Conservation (phyloP, 2,113 vertebrate genomes). For the Pantherophis guttatus region DNA sequence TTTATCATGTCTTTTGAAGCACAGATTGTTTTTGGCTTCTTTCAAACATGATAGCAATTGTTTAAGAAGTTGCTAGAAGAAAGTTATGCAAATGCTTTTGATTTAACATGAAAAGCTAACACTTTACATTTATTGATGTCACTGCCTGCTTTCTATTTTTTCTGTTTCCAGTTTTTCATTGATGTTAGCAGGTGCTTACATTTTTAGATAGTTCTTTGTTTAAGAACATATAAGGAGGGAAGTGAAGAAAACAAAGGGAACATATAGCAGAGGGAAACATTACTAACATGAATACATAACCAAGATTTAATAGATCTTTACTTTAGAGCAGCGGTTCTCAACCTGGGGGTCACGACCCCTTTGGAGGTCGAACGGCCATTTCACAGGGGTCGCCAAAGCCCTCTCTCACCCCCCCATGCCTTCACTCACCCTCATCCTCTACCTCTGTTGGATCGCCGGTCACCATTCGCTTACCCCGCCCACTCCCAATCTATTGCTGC, state of each 20-base stretch:
- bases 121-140: constrained; percentile 48
- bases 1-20: background rate
- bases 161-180: constrained; percentile 55
- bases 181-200: constrained; percentile 49
- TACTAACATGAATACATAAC: constrained; percentile 37
- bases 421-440: no score
- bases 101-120: constrained; percentile 40
- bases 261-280: constrained; percentile 36
- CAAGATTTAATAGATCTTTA: background rate
- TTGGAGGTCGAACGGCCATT: no score
- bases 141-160: constrained; percentile 51
- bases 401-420: no score
- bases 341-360: no score
- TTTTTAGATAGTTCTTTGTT: constrained; percentile 42
- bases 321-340: background rate
- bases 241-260: constrained; percentile 33
- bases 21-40: background rate
- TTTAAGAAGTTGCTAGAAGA: background rate
- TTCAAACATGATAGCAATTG: background rate
- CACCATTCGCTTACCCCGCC: no score
- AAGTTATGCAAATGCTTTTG: constrained; percentile 30
- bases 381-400: no score
- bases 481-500: no score
- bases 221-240: constrained; percentile 32
- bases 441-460: no score